Conservation (phyloP, 1,140 invertebrate species). For the Dendrolimus kikuchii region DNA sequence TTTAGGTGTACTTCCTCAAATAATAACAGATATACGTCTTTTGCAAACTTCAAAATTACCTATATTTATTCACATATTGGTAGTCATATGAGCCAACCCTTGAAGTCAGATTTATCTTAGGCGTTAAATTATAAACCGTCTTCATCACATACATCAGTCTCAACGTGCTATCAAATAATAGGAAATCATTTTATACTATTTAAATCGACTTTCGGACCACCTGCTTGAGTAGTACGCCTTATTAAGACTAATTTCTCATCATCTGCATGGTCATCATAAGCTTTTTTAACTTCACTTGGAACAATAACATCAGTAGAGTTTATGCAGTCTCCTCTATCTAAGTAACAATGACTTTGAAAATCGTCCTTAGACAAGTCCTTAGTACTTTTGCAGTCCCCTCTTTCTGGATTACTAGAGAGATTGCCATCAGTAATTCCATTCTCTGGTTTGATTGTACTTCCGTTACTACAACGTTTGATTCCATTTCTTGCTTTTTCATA, state of each 20-base stretch:
- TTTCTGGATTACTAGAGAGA: too few species aligned
- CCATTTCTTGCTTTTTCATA: constrained; percentile 59
- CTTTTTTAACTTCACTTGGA: constrained; percentile 40
- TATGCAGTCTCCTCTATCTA: constrained; percentile 19
- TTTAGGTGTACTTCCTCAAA: neutral
- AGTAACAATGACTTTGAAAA: too few species aligned
- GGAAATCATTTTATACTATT: constrained; percentile 56
- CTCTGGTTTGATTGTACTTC: constrained; percentile 18
- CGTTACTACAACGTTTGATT: constrained; percentile 64
- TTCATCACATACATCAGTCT: constrained; percentile 28
- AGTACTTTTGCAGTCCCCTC: constrained; percentile 21
- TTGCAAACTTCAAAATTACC: constrained; percentile 1
- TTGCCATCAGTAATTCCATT: constrained; percentile 25
- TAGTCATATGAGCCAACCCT: neutral
- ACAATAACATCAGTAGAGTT: constrained; percentile 25
- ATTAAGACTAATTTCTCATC: constrained; percentile 44
- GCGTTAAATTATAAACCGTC: constrained; percentile 14
- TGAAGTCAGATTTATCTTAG: constrained; percentile 7
- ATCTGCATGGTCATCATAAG: constrained; percentile 43
- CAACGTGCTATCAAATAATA: constrained; percentile 14
- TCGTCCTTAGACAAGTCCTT: too few species aligned
- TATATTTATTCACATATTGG: neutral
- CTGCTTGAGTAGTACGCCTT: constrained; percentile 41
- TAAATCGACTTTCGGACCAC: constrained; percentile 39
- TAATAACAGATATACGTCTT: neutral